Base-by-base conservation (phyloP, 2,888 invertebrate species). In the Cyrtodaria siliqua region DNA sequence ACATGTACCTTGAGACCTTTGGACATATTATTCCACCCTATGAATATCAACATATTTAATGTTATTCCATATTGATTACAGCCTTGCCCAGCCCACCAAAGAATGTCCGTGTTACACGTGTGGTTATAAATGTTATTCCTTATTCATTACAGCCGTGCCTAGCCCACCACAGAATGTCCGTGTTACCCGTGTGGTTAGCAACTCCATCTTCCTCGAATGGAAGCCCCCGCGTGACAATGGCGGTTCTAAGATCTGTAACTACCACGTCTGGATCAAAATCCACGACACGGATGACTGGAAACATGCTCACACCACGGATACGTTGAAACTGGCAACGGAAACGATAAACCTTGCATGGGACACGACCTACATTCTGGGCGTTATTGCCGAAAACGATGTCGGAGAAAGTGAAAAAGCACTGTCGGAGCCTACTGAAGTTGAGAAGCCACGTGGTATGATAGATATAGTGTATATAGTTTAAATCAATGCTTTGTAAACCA, bases 351-450 rank as follows among this genome's bases (percentile, higher is more conserved):
- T 90, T 52, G 80, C 89, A 24, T 88, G 85, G 59, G 91, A 91
- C 47, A 86, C 85, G 61, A 84, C 91, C 24, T 93, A 91, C 81
- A 79, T 89, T 62, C 91, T 93, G 83, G 89, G 90, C 61, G 92
- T 93, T 6, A 83, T 85, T 9, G 93, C 93, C n/a, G 91, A 92
- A 69, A 93, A 93, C 80, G 89, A 90, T 18, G 84, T 88, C 50
- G 92, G 91, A 12, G 82, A 84, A 24, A 87, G 92, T 29, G 86
- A 87, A 18, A 86, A 76, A 61, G 81, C 75, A 27, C 84, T 81
- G 56, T 75, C 84, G 29, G 87, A 89, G 52, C 72, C 88, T 18
- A 79, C 89, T 23, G 75, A 69, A n/a, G 81, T 89, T 52, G 83
- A 86, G 29, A 87, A 85, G 69, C 90, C 89, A 61, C 84, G 85